Base-by-base conservation (phyloP, 2,797 vertebrate species). In the Phyllotis vaccarum region DNA sequence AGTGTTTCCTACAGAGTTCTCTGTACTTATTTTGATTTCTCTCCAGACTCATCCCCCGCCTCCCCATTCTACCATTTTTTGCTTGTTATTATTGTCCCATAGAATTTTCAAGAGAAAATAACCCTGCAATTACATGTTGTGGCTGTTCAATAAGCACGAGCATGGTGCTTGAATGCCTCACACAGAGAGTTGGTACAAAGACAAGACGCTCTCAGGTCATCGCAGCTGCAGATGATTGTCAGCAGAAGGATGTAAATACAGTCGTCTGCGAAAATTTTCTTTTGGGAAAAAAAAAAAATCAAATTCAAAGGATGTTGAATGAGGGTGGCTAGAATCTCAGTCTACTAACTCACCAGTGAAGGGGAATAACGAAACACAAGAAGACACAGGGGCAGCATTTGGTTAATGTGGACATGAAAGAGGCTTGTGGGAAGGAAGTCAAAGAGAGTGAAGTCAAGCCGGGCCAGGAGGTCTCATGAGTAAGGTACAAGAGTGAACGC, bases 41-140 rank as follows among this genome's bases (percentile, higher is more conserved):
- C 40, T 79, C 79, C n/a, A 58, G 86, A 19, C 0, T 54, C 1
- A 34, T 6, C 78, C 46, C 40, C 54, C 94, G 21, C 37, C 70
- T 90, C 46, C 75, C 70, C 31, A 66, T 95, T 82, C 64, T 54
- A 52, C 31, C 40, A 3, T 74, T 97, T 97, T 94, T 54, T 10
- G 96, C 54, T 92, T 86, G 85, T 85, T 88, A 43, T 22, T 91
- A 54, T 88, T 22, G 1, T 85, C 40, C 75, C 52, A 27, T 62
- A 80, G 89, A 81, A 46, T 93, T 97, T 97, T 1, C 11, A 88
- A 88, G 74, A 91, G 37, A 91, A 96, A 97, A 95, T 37, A 90
- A 64, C 86, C 60, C 93, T 96, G 74, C 76, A 87, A 16, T 93
- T 92, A 60, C 9, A 37, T 52, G 68, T 80, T 96, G 68, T 75